These are phyloP conservation scores for Antennarius maculatus DNA, from an alignment of 2,797 vertebrate species.

Conservation along the genomic window DNA sequence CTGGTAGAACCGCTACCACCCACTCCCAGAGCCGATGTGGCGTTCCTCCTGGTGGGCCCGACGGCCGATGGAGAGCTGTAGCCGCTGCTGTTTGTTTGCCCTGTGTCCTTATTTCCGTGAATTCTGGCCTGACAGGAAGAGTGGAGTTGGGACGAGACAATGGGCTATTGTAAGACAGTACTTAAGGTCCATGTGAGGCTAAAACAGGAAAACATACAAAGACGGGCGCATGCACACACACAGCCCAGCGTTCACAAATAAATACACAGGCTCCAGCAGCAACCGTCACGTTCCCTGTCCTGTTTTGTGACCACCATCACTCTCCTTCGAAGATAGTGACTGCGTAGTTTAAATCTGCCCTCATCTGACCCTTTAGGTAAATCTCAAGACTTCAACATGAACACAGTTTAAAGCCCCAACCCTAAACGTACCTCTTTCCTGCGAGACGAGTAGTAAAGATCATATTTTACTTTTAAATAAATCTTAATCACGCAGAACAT, in stretches of 20 bases:
- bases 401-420: not conserved
- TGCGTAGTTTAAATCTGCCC: not conserved
- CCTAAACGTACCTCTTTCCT: not conserved
- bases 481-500: no score
- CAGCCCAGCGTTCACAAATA: conserved; percentile 33
- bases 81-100: conserved; percentile 82
- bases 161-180: conserved; percentile 79
- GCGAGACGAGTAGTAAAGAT: not conserved
- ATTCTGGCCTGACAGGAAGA: conserved; percentile 84
- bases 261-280: conserved; percentile 14
- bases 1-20: conserved; percentile 64
- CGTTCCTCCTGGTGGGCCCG: conserved; percentile 58
- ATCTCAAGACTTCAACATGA: not conserved
- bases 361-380: not conserved
- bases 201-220: conserved; percentile 78
- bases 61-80: conserved; percentile 66
- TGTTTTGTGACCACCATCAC: conserved; percentile 9
- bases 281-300: conserved; percentile 5
- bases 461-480: no score
- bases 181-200: conserved; percentile 70
- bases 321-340: not conserved
- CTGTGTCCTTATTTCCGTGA: conserved; percentile 83
- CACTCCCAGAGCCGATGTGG: conserved; percentile 39
- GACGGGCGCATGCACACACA: conserved; percentile 40
- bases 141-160: conserved; percentile 78